phyloP scores from a whole-genome alignment of 2,797 vertebrate genomes.

The Cephalopachus bancanus region DNA sequence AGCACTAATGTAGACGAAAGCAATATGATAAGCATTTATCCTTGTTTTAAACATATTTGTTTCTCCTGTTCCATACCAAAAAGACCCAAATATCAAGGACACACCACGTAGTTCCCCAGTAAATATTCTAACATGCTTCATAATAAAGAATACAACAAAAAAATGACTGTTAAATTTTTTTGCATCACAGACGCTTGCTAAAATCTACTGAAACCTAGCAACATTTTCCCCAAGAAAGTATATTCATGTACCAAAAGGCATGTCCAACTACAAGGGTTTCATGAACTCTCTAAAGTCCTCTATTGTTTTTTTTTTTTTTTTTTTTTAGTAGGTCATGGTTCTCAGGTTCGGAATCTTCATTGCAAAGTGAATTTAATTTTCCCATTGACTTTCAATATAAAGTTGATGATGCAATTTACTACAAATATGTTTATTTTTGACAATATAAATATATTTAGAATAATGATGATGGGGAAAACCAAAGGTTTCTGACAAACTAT shows the following conservation, averaged over 20 bases:
- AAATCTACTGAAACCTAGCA: constrained; percentile 29
- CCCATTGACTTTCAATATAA: constrained; percentile 10
- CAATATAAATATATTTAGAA: constrained; percentile 49
- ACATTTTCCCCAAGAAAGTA: background rate
- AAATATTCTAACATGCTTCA: constrained; percentile 17
- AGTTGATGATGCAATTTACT: constrained; percentile 11
- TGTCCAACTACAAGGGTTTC: background rate
- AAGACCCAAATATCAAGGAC: constrained; percentile 16
- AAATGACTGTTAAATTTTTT: background rate
- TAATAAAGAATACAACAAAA: constrained; percentile 51
- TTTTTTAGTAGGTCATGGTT: background rate
- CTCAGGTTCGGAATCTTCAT: background rate
- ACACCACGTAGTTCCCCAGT: background rate
- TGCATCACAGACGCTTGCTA: background rate
- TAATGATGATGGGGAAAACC: background rate
- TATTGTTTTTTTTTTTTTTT: background rate
- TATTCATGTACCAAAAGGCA: background rate
- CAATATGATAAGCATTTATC: background rate
- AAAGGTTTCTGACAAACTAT: constrained; percentile 17
- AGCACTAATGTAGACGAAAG: constrained; percentile 9
- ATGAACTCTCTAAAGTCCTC: background rate
- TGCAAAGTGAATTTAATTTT: constrained; percentile 59
- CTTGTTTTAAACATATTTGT: constrained; percentile 20
- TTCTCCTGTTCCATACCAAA: background rate
- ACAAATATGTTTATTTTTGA: constrained; percentile 19